These are phyloP conservation scores for Calyptommatus sinebrachiatus DNA, from an alignment of 2,113 vertebrate species.

Conservation along the genomic window DNA sequence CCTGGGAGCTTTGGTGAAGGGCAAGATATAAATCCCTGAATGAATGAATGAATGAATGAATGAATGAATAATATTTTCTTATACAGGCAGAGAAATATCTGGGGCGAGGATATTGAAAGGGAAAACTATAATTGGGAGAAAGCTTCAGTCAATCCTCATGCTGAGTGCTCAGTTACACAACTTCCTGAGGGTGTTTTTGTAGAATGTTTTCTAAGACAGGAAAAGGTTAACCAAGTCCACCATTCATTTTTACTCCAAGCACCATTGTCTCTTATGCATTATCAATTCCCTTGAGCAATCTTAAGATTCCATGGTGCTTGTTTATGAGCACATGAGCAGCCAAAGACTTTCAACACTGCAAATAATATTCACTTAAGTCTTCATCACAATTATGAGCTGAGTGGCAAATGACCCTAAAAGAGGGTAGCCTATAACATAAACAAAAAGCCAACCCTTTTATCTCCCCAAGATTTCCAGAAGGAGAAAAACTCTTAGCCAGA, in stretches of 20 bases:
- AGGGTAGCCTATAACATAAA: neutral
- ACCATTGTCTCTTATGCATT: neutral
- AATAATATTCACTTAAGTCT: neutral
- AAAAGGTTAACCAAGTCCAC: neutral
- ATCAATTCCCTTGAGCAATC: neutral
- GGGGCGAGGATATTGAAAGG: neutral
- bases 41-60: too few species aligned
- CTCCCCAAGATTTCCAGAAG: neutral
- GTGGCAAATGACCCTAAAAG: neutral
- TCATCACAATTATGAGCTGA: neutral
- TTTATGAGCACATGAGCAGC: neutral
- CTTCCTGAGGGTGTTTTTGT: neutral
- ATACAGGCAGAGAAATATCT: neutral
- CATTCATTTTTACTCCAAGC: neutral
- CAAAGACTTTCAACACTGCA: neutral
- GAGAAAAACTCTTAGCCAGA: neutral
- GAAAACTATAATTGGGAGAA: neutral
- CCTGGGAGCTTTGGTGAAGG: too few species aligned
- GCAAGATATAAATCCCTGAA: too few species aligned
- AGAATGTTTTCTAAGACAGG: neutral
- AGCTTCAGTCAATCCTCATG: neutral
- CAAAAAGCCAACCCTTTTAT: neutral
- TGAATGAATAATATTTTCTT: too few species aligned
- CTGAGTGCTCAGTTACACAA: neutral
- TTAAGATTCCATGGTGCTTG: neutral